Evolutionary conservation across 1,140 invertebrate species (phyloP).

Genomic region (Platyscapa corneri): DNA sequence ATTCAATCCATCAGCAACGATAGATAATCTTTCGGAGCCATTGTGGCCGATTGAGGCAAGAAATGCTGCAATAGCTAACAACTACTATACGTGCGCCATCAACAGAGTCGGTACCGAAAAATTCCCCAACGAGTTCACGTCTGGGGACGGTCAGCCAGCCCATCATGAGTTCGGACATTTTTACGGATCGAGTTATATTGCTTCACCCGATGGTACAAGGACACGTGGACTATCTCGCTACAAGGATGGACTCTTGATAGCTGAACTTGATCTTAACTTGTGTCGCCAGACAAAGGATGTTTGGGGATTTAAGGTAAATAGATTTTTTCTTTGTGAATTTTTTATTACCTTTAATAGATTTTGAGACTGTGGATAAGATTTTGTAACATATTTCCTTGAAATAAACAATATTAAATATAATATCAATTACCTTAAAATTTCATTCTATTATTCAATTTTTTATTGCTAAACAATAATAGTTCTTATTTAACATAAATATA

Average conservation of each 20-base stretch:
- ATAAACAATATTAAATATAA: no score
- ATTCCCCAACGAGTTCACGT: constrained; percentile 95
- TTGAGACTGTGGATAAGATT: background rate
- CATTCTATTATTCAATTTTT: no score
- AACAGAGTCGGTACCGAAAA: constrained; percentile 96
- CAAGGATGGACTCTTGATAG: constrained; percentile 92
- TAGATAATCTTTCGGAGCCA: constrained; percentile 88
- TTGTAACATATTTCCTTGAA: no score
- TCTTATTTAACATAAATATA: no score
- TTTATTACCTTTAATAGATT: background rate
- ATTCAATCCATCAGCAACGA: constrained; percentile 99
- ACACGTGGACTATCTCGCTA: constrained; percentile 91
- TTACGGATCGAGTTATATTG: constrained; percentile 96
- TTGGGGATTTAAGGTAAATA: constrained; percentile 91
- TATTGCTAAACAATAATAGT: no score
- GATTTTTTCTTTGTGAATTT: background rate
- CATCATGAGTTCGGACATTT: constrained; percentile 98
- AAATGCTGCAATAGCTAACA: constrained; percentile 97
- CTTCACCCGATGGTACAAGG: constrained; percentile 93
- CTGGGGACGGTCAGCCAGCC: constrained; percentile 92
- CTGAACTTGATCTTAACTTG: constrained; percentile 95
- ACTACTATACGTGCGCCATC: constrained; percentile 94
- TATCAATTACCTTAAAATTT: no score
- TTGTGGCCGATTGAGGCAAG: constrained; percentile 97
- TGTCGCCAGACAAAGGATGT: constrained; percentile 96